phyloP scores from a whole-genome alignment of 1,140 invertebrate species.

The Apis mellifera region Amel_HAv3.1 CM009940.2:2652501-2653000 shows the following conservation, averaged over 20 bases:
- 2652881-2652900: background rate
- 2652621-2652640: slow-evolving; percentile 61
- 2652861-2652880: background rate
- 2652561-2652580: slow-evolving; percentile 36
- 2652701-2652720: background rate
- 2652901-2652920: background rate
- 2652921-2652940: background rate
- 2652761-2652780: background rate
- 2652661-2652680: slow-evolving; percentile 40
- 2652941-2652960: background rate
- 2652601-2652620: slow-evolving; percentile 42
- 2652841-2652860: slow-evolving; percentile 9
- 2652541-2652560: background rate
- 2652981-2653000: fast-evolving
- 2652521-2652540: slow-evolving; percentile 16
- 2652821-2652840: background rate
- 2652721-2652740: too few relatives aligned
- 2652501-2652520: slow-evolving; percentile 49
- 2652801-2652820: background rate
- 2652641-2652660: slow-evolving; percentile 51
- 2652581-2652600: slow-evolving; percentile 57
- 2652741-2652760: background rate
- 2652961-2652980: background rate
- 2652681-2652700: slow-evolving; percentile 34
- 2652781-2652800: background rate